Evolutionary conservation across 1,140 invertebrate genomes (phyloP).

Genomic region (Scaptomyza montana): DNA sequence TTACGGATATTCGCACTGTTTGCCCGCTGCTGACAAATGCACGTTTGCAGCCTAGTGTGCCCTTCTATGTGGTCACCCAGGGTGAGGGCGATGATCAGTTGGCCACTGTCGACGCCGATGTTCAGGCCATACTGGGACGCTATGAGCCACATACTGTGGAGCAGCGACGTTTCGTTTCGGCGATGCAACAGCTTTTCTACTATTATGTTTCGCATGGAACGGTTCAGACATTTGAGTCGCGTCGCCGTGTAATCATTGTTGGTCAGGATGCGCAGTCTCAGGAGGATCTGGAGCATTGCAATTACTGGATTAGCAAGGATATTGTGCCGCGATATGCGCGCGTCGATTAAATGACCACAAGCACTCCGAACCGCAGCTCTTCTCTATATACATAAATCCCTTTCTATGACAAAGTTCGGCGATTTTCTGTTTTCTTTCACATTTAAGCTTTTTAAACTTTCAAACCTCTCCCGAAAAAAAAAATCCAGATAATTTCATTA

Average conservation of each 20-base stretch:
- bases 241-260: slow-evolving; percentile 86
- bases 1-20: slow-evolving; percentile 91
- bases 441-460: slow-evolving; percentile 14
- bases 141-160: slow-evolving; percentile 89
- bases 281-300: slow-evolving; percentile 88
- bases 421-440: slow-evolving; percentile 22
- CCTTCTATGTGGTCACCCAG: slow-evolving; percentile 90
- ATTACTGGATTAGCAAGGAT: slow-evolving; percentile 89
- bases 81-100: slow-evolving; percentile 85
- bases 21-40: slow-evolving; percentile 90
- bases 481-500: slow-evolving; percentile 41
- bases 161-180: slow-evolving; percentile 89
- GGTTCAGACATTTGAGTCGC: slow-evolving; percentile 85
- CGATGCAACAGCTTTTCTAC: slow-evolving; percentile 93
- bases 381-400: background rate
- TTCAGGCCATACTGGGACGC: slow-evolving; percentile 91
- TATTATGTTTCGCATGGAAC: slow-evolving; percentile 90
- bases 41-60: slow-evolving; percentile 85
- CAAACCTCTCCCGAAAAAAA: too few species aligned
- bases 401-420: slow-evolving; percentile 34
- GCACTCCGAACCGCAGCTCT: too few species aligned
- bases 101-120: slow-evolving; percentile 88
- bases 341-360: slow-evolving; percentile 65
- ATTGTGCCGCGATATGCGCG: slow-evolving; percentile 89
- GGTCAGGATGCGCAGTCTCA: slow-evolving; percentile 88